phyloP scores from a whole-genome alignment of 2,888 invertebrate genomes.

The Balanococcus diminutus region DNA sequence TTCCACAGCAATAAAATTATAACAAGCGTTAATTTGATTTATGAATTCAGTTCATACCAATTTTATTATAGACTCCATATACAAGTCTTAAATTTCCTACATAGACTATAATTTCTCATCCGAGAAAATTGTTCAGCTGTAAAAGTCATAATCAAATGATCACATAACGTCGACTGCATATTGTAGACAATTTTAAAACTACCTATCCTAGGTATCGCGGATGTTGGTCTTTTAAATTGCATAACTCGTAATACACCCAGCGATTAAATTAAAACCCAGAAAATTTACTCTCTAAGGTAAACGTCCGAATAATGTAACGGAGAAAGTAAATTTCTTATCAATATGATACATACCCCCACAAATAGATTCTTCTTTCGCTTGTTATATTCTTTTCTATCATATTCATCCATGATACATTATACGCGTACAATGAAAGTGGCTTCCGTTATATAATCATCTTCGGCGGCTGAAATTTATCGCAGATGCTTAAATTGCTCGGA shows the following conservation, averaged over 20 bases:
- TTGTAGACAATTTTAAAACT: background rate
- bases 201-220: background rate
- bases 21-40: slow-evolving; percentile 26
- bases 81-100: slow-evolving; percentile 3
- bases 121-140: slow-evolving; percentile 27
- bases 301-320: background rate
- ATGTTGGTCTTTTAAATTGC: background rate
- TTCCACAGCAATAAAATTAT: background rate
- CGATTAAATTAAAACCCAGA: background rate
- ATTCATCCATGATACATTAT: slow-evolving; percentile 18
- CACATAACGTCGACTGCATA: slow-evolving; percentile 13
- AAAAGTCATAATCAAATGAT: slow-evolving; percentile 39
- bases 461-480: background rate
- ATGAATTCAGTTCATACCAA: slow-evolving; percentile 45
- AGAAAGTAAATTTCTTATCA: slow-evolving; percentile 4
- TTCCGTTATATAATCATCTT: background rate
- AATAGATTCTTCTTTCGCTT: slow-evolving; percentile 29
- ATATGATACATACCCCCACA: background rate
- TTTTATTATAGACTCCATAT: slow-evolving; percentile 49
- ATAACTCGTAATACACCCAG: background rate
- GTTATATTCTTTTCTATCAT: slow-evolving; percentile 9
- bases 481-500: background rate
- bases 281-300: background rate
- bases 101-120: slow-evolving; percentile 18
- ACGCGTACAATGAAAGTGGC: background rate